Evolutionary conservation across 2,797 vertebrate genomes (phyloP), one percentile per base, ranked within the genome.

Genomic region (Alfaro cultratus): DNA sequence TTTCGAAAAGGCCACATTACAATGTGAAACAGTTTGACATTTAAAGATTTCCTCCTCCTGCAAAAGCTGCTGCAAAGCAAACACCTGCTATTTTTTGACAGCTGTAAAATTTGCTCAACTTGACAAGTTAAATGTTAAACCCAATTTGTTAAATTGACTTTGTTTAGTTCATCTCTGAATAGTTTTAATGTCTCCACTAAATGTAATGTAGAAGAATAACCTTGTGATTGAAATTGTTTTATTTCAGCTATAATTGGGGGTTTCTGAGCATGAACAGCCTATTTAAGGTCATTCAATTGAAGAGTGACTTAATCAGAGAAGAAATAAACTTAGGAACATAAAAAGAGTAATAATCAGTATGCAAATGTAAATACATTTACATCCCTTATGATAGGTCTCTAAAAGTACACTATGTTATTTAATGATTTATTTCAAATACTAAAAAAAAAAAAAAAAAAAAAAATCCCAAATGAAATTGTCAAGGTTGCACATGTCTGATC

Each of bases 1-100:
- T 39, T n/a, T 51, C 34, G 46, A 83, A 87, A 85, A 83, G 55
- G 34, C 67, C 72, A 77, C 70, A 76, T 76, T 46, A 84, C 78
- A 57, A 75, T 64, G 71, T 80, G 73, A 78, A 85, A 88, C 53
- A 62, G n/a, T 75, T 8, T 81, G 83, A 87, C 57, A 85, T 84
- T 83, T 79, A 72, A 74, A 85, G 73, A 70, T 57, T 26, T 75
- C 41, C 29, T 68, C 7, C 45, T 74, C 75, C 55, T 23, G 13
- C 18, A 75, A 7, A 45, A 34, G 62, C 26, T 72, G 10, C 13
- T 53, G 46, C 71, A 57, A 46, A 75, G 31, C 73, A 29, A 60
- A 70, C 83, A 83, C 13, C 71, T 82, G 41, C 39, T 62, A 23
- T 64, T 80, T 47, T 75, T 62, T 47, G 16, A 36, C 11, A 43